Conservation (phyloP, 2,113 vertebrate genomes). For the Tyrannus savana region DNA sequence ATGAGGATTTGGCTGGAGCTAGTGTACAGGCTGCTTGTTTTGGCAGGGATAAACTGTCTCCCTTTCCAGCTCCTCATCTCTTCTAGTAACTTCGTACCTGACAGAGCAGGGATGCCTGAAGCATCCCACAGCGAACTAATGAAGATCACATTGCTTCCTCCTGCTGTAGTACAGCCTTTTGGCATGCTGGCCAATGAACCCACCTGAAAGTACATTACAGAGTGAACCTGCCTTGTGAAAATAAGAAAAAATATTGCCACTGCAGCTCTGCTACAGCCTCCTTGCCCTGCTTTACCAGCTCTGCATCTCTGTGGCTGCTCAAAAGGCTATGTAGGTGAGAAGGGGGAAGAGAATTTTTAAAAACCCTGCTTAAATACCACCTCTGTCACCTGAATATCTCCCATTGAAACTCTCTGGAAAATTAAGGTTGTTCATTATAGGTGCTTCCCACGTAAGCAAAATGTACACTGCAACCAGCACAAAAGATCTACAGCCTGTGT, state of each 20-base stretch:
- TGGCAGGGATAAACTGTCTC: background rate
- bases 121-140: background rate
- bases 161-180: background rate
- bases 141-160: background rate
- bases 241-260: background rate
- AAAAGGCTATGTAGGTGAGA: fast-evolving
- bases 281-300: background rate
- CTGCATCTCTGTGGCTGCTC: background rate
- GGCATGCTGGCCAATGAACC: background rate
- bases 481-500: background rate
- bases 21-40: background rate
- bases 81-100: background rate
- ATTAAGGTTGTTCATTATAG: background rate
- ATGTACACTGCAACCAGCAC: background rate
- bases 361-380: background rate
- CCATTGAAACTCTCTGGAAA: background rate
- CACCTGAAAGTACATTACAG: background rate
- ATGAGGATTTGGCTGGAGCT: background rate
- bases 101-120: background rate
- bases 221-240: background rate
- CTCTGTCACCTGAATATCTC: background rate
- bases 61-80: background rate
- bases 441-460: background rate
- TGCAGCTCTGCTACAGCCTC: background rate
- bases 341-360: background rate